These are phyloP conservation scores for Cheilosia impressa DNA, from an alignment of 2,888 invertebrate genomes.

Conservation along the genomic window DNA sequence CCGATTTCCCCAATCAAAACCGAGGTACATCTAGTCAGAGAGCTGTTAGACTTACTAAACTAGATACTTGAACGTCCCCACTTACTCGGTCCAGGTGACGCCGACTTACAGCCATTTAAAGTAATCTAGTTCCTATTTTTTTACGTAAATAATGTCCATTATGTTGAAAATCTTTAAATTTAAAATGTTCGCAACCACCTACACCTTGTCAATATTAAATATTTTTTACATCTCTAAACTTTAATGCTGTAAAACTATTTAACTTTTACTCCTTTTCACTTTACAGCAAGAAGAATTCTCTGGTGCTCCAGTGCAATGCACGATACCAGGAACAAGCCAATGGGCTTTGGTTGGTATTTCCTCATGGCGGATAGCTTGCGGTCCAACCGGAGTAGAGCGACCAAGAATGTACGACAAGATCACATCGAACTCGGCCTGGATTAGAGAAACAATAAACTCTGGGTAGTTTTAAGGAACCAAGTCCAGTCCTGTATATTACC, in stretches of 20 bases:
- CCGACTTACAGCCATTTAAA: too few relatives aligned
- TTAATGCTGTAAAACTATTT: background rate
- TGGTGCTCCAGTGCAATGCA: constrained; percentile 93
- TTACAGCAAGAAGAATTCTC: constrained; percentile 93
- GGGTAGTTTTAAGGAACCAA: constrained; percentile 76
- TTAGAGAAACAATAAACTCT: constrained; percentile 88
- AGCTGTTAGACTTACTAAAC: too few relatives aligned
- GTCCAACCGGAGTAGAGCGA: constrained; percentile 90
- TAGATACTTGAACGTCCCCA: too few relatives aligned
- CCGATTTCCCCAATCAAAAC: too few relatives aligned
- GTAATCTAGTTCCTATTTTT: too few relatives aligned
- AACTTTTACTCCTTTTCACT: constrained; percentile 24
- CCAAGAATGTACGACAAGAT: constrained; percentile 93
- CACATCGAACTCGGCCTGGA: constrained; percentile 93
- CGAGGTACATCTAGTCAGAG: too few relatives aligned
- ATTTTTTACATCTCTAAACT: too few relatives aligned
- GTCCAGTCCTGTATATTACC: constrained; percentile 47
- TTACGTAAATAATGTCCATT: too few relatives aligned
- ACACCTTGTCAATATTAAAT: too few relatives aligned
- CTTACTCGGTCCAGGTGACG: too few relatives aligned
- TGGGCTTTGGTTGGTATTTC: constrained; percentile 93
- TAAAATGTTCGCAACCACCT: too few relatives aligned
- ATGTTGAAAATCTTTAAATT: too few relatives aligned
- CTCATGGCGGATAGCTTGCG: constrained; percentile 94
- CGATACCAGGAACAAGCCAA: constrained; percentile 87